Conservation (phyloP, 2,888 invertebrate genomes). For the Scaptomyza flava region DNA sequence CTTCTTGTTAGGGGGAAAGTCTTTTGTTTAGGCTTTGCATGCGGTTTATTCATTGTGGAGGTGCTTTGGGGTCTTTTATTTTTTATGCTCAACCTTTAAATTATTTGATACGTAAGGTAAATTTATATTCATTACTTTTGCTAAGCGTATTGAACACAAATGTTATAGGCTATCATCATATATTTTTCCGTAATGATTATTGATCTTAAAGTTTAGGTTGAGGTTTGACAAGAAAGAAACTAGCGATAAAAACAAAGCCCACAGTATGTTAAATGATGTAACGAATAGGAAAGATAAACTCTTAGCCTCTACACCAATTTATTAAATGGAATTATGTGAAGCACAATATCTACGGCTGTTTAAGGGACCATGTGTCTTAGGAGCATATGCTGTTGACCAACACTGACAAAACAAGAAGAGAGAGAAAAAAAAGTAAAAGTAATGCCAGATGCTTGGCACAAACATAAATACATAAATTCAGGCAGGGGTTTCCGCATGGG, state of each 20-base stretch:
- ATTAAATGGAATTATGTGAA: background rate
- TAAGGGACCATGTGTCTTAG: constrained; percentile 3
- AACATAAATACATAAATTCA: constrained; percentile 56
- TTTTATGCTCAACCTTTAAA: background rate
- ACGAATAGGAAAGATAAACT: background rate
- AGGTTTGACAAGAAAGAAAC: no score
- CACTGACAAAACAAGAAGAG: constrained; percentile 3
- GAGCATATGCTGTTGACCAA: constrained; percentile 21
- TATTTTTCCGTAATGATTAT: no score
- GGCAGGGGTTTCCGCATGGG: constrained; percentile 22
- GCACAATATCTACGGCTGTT: background rate
- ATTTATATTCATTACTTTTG: no score
- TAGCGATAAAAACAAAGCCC: no score
- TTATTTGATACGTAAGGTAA: no score
- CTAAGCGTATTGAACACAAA: no score
- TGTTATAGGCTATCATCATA: no score
- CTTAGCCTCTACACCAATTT: background rate
- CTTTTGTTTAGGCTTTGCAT: background rate
- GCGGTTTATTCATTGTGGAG: background rate
- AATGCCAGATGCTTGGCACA: constrained; percentile 29
- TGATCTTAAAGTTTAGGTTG: no score
- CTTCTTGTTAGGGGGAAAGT: background rate
- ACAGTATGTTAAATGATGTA: no score
- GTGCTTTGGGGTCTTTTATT: background rate
- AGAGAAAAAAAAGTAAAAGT: constrained; percentile 17